Evolutionary conservation across 2,113 vertebrate genomes (phyloP), one percentile per base, ranked within the genome.

Genomic region (Phalacrocorax brasilianus): DNA sequence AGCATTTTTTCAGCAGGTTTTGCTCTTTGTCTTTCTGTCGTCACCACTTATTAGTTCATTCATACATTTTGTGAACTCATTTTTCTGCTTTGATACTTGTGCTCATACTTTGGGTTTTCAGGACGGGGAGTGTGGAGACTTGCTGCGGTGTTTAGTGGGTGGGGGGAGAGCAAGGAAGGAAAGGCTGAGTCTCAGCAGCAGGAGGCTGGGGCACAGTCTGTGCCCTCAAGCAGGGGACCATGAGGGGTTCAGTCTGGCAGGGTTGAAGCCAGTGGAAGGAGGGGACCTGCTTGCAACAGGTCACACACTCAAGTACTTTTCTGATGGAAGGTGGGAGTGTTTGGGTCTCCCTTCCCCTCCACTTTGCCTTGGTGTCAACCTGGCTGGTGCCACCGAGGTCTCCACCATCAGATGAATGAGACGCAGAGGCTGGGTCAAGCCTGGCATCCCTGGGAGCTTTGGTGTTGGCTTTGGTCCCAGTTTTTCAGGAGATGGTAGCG

Each of bases 401-500:
- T 93, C 21, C 18, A 24, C 47, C 63, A 66, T 6, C 13, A 24
- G 50, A 65, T 5, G 14, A 85, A 18, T 10, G 27, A 70, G 32
- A 59, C 10, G 4, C 8, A 66, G 80, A 56, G 49, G 15, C 45
- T 88, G 47, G 22, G 38, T 44, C n/a, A 67, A 79, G 28, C 55
- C 55, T 0, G 2, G 38, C 23, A 9, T 45, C n/a, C 21, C 18
- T 2, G 1, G 17, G 47, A 73, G 10, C 27, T 72, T 52, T 66
- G 71, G 20, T 3, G 1, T 30, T 93, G 47, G 14, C 53, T 49
- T 92, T 50, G 58, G 35, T 70, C 50, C 33, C 19, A 7, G n/a
- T 4, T 50, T 81, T 33, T n/a, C 38, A 35, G 30, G 61, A 91
- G 19, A 44, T 7, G 6, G n/a, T 38, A 38, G 13, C 0, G 0